Percentiles rank a stretch among this genome's conserved stretches.
Evolutionary conservation across 2,888 invertebrate genomes (phyloP).

Genomic region (Leucozona laternaria): DNA sequence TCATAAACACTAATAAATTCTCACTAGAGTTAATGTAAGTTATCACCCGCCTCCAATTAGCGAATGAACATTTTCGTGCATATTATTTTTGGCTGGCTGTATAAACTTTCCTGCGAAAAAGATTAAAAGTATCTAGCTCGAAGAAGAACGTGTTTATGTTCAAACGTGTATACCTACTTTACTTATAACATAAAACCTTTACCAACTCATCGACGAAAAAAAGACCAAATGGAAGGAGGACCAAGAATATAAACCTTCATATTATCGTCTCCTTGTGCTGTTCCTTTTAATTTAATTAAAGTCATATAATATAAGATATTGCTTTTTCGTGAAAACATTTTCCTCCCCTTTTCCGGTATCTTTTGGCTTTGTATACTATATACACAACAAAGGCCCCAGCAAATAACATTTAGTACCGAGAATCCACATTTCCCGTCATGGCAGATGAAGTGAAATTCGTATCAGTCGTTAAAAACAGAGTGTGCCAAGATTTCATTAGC

Average conservation of each 20-base stretch:
- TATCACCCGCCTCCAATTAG: constrained; percentile 49
- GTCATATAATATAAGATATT: constrained; percentile 73
- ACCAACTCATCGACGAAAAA: constrained; percentile 36
- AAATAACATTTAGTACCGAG: constrained; percentile 62
- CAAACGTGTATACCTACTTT: constrained; percentile 27
- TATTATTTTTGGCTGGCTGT: constrained; percentile 35
- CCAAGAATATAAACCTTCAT: constrained; percentile 45
- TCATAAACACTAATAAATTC: constrained; percentile 29
- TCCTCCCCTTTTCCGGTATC: constrained; percentile 47
- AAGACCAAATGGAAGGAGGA: constrained; percentile 8
- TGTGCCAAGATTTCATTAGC: constrained; percentile 60
- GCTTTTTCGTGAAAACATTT: constrained; percentile 67
- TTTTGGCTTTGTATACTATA: constrained; percentile 50
- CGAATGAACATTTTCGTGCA: constrained; percentile 33
- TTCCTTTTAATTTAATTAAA: constrained; percentile 75
- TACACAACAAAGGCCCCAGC: constrained; percentile 35
- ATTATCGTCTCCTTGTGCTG: constrained; percentile 61
- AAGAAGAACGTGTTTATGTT: constrained; percentile 50
- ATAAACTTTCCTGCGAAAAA: constrained; percentile 22
- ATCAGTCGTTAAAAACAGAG: constrained; percentile 53
- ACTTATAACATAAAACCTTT: constrained; percentile 51
- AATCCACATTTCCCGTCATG: constrained; percentile 54
- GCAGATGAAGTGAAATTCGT: constrained; percentile 60
- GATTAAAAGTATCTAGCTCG: constrained; percentile 38
- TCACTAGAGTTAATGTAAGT: constrained; percentile 39